Conservation (phyloP, 2,888 invertebrate species). For the Melinopterus prodromus region DNA sequence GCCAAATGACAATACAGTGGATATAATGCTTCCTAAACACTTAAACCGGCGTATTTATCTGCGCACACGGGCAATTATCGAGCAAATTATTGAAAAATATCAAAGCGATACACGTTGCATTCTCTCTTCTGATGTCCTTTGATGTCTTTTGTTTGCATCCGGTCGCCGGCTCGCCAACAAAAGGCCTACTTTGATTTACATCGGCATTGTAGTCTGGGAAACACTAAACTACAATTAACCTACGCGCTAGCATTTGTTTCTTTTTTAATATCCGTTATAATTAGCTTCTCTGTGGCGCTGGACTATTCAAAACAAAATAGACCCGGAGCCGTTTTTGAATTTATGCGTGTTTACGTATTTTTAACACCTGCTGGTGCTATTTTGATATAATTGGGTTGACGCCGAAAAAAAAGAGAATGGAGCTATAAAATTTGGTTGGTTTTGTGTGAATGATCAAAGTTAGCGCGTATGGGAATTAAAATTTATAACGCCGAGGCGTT, state of each 20-base stretch:
- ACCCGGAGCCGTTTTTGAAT: background rate
- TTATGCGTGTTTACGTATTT: background rate
- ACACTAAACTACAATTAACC: constrained; percentile 22
- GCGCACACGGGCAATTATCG: background rate
- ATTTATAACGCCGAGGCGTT: too few species aligned
- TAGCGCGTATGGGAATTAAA: background rate
- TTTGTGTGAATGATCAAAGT: background rate
- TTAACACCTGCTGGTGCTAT: background rate
- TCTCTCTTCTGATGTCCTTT: background rate
- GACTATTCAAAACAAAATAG: background rate
- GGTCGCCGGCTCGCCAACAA: background rate
- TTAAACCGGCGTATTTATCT: background rate
- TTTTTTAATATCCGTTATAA: constrained; percentile 9
- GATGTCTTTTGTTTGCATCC: background rate
- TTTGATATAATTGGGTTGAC: background rate
- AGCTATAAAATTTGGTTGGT: background rate
- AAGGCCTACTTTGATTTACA: background rate
- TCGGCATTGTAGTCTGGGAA: constrained; percentile 15
- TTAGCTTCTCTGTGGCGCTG: background rate
- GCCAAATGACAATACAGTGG: background rate
- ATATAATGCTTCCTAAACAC: background rate
- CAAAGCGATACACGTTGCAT: background rate
- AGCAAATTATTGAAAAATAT: background rate
- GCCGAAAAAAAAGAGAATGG: background rate
- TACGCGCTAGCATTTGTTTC: constrained; percentile 20